Conservation (phyloP, 2,797 vertebrate genomes). For the Adelosebastes latens region DNA sequence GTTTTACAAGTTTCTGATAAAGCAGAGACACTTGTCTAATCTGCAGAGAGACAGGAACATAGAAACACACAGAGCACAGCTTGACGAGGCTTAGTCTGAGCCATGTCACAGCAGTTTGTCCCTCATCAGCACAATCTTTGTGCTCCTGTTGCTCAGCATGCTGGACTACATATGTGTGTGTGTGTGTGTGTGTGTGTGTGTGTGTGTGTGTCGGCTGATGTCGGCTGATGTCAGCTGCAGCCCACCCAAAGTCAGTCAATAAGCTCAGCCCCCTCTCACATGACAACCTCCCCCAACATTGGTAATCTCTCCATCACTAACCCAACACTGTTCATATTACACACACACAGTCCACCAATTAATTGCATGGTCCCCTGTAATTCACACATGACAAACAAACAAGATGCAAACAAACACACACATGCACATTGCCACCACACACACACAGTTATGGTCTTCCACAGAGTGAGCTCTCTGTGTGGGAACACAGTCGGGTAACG, state of each 20-base stretch:
- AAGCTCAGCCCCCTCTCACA: conserved; percentile 34
- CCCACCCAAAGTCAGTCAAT: conserved; percentile 58
- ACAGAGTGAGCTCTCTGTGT: conserved; percentile 20
- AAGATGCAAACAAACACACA: background rate
- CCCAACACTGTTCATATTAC: conserved; percentile 5
- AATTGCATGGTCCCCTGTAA: background rate
- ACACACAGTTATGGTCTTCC: background rate
- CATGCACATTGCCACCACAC: background rate
- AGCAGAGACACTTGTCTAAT: conserved; percentile 22
- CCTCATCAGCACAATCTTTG: conserved; percentile 71
- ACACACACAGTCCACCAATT: background rate
- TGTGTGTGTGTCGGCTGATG: conserved; percentile 6
- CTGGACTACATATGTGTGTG: background rate
- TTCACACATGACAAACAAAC: conserved; percentile 4
- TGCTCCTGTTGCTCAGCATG: conserved; percentile 56
- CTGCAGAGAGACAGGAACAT: conserved; percentile 34
- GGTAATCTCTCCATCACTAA: conserved; percentile 29
- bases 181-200: conserved; percentile 1
- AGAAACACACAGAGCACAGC: conserved; percentile 31
- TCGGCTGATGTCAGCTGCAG: conserved; percentile 45
- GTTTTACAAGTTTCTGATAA: background rate
- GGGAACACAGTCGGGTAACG: conserved; percentile 51
- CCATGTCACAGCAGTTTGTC: conserved; percentile 43
- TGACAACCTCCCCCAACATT: conserved; percentile 1
- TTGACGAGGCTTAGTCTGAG: conserved; percentile 56